Percentiles rank a stretch among this genome's conserved stretches.
Conservation (phyloP, 1,140 invertebrate species). For the Parasteatoda tepidariorum region DNA sequence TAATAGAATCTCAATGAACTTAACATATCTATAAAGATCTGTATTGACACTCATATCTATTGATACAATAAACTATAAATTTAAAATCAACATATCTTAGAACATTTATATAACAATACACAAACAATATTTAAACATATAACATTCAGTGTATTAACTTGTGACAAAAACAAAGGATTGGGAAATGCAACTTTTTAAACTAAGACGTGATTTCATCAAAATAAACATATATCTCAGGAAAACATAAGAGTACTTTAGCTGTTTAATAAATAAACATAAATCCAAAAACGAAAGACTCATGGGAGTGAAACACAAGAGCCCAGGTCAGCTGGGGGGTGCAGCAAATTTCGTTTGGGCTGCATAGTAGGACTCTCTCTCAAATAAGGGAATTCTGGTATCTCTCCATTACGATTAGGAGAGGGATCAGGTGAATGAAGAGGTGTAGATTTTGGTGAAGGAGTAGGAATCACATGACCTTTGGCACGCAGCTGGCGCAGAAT, state of each 20-base stretch:
- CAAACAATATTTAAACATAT: too few relatives aligned
- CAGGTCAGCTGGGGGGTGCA: slow-evolving; percentile 18
- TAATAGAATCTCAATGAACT: too few relatives aligned
- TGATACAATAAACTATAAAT: too few relatives aligned
- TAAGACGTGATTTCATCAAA: too few relatives aligned
- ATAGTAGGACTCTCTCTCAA: slow-evolving; percentile 34
- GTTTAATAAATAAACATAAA: background rate
- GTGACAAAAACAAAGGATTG: too few relatives aligned
- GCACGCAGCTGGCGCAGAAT: slow-evolving; percentile 73
- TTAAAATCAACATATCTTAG: too few relatives aligned
- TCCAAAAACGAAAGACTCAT: slow-evolving; percentile 2
- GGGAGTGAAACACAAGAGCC: slow-evolving; percentile 49
- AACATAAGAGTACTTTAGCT: background rate
- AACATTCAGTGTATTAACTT: too few relatives aligned
- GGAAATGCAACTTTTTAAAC: too few relatives aligned
- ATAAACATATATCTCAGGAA: background rate
- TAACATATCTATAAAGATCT: too few relatives aligned
- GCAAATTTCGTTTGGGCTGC: slow-evolving; percentile 1
- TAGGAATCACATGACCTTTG: slow-evolving; percentile 47
- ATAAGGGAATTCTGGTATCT: slow-evolving; percentile 44
- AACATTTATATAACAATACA: too few relatives aligned
- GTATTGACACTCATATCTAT: too few relatives aligned
- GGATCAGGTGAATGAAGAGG: slow-evolving; percentile 54
- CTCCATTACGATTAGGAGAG: slow-evolving; percentile 41
- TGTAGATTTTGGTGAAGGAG: slow-evolving; percentile 48